Evolutionary conservation across 2,888 invertebrate genomes (phyloP).

Genomic region (Zygaena filipendulae): DNA sequence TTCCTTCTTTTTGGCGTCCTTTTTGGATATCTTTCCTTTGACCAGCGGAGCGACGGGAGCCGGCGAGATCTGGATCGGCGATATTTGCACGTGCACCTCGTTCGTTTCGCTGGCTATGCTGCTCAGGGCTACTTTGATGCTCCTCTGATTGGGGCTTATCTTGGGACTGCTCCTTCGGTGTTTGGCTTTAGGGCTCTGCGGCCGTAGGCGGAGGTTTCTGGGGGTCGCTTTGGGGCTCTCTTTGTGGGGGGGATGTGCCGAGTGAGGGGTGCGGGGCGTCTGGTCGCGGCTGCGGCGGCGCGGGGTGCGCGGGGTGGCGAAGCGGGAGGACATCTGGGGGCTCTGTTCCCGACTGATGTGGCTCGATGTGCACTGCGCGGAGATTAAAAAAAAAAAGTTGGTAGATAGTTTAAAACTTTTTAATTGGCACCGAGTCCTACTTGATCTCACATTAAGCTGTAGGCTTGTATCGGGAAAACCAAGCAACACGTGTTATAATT

Average conservation of each 20-base stretch:
- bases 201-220: constrained; percentile 1
- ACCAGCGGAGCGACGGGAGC: too few species aligned
- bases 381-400: neutral
- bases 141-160: neutral
- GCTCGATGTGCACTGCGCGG: constrained; percentile 24
- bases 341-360: constrained; percentile 27
- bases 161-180: neutral
- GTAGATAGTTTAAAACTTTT: too few species aligned
- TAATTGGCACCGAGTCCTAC: too few species aligned
- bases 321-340: too few species aligned
- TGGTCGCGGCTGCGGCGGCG: constrained; percentile 8
- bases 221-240: constrained; percentile 10
- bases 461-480: too few species aligned
- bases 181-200: constrained; percentile 9
- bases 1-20: neutral
- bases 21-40: too few species aligned
- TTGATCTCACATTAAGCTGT: too few species aligned
- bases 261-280: constrained; percentile 7
- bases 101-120: neutral
- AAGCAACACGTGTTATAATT: too few species aligned
- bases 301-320: constrained; percentile 4
- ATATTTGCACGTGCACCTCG: neutral
- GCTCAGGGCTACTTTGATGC: neutral
- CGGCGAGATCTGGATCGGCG: too few species aligned
- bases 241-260: constrained; percentile 8